Conservation (phyloP, 2,888 invertebrate genomes). For the Aspidapion aeneum region DNA sequence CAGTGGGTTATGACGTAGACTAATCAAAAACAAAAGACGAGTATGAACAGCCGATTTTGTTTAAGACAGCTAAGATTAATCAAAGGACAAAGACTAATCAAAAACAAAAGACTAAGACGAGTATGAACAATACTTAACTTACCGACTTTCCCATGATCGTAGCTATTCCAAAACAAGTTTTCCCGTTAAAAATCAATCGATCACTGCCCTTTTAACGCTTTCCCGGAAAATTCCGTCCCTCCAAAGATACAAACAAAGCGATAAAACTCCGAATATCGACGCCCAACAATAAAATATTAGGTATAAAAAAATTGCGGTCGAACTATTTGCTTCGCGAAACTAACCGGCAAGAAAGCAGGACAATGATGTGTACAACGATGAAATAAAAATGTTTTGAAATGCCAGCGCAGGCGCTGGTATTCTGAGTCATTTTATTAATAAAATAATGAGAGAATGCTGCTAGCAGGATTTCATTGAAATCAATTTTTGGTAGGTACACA, state of each 20-base stretch:
- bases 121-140: no score
- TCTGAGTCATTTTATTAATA: background rate
- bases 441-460: background rate
- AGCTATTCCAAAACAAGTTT: background rate
- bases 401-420: background rate
- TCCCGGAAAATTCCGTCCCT: background rate
- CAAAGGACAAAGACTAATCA: no score
- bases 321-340: background rate
- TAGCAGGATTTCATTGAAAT: background rate
- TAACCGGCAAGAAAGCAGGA: background rate
- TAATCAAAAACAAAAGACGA: no score
- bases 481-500: background rate
- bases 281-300: no score
- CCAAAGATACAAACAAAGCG: background rate
- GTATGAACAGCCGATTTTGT: no score
- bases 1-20: no score
- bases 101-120: no score
- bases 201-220: no score
- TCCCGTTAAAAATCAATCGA: background rate
- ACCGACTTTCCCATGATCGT: constrained; percentile 14
- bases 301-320: background rate
- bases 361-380: background rate
- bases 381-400: background rate
- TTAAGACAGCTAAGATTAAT: no score
- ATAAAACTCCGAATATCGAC: background rate